phyloP scores from a whole-genome alignment of 2,797 vertebrate genomes.

The Coregonus ussuriensis region DNA sequence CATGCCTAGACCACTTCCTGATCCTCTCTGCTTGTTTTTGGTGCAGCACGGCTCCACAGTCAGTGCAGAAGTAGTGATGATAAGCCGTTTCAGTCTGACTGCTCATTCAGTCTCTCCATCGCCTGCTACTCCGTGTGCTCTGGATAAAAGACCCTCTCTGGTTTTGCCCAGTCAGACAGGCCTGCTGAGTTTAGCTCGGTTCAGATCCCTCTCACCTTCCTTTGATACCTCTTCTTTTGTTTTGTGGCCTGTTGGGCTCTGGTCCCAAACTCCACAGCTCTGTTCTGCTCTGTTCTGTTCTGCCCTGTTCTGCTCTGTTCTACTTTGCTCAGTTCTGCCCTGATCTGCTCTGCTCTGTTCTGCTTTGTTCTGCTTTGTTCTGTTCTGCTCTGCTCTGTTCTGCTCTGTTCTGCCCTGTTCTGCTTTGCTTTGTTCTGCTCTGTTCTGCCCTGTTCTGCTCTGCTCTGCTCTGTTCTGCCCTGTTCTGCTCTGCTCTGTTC shows the following conservation, averaged over 20 bases:
- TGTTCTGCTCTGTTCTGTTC: background rate
- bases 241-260: too few relatives aligned
- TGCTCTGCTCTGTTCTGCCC: too few relatives aligned
- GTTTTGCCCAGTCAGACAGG: background rate
- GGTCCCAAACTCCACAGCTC: too few relatives aligned
- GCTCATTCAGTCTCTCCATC: background rate
- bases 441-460: too few relatives aligned
- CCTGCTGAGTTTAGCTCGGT: background rate
- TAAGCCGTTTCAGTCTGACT: background rate
- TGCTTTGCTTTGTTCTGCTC: too few relatives aligned
- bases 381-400: too few relatives aligned
- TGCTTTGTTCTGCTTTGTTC: too few relatives aligned
- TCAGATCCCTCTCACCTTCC: background rate
- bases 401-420: too few relatives aligned
- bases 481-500: background rate
- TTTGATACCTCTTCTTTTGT: too few relatives aligned
- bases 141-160: background rate
- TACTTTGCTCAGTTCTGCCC: background rate
- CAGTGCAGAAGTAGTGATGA: background rate
- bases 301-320: background rate
- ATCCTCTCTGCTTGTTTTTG: slow-evolving; percentile 33
- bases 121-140: background rate
- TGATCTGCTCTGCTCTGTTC: too few relatives aligned
- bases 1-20: slow-evolving; percentile 59
- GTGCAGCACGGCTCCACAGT: slow-evolving; percentile 21